Evolutionary conservation across 2,113 vertebrate species (phyloP).

Genomic region (Condylura cristata): DNA sequence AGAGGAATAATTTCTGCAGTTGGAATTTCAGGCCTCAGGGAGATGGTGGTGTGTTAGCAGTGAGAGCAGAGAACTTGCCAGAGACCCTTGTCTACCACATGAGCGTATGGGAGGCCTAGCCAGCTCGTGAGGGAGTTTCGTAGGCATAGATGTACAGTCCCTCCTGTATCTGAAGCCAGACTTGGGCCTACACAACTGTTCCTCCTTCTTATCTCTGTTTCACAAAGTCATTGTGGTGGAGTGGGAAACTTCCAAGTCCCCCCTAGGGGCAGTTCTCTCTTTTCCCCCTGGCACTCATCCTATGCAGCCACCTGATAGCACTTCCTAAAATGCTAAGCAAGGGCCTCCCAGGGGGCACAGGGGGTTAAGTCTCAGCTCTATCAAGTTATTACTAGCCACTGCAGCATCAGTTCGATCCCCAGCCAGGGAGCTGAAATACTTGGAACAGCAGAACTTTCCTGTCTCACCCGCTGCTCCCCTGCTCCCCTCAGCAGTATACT

Average conservation of each 20-base stretch:
- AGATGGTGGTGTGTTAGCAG: neutral
- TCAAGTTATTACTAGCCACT: too few relatives aligned
- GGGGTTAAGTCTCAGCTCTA: too few relatives aligned
- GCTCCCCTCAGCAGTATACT: too few relatives aligned
- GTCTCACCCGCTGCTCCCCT: too few relatives aligned
- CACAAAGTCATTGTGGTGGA: fast-evolving
- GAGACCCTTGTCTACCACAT: neutral
- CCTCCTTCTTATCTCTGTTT: neutral
- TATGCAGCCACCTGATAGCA: neutral
- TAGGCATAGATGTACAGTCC: neutral
- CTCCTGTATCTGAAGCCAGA: neutral
- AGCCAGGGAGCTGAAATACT: too few relatives aligned
- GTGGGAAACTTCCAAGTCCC: too few relatives aligned
- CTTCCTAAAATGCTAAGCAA: neutral
- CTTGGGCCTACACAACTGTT: neutral
- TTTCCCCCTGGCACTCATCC: neutral
- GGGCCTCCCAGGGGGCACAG: too few relatives aligned
- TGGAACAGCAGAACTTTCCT: too few relatives aligned
- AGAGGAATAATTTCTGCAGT: constrained; percentile 12
- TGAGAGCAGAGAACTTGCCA: neutral
- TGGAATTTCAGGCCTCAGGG: neutral
- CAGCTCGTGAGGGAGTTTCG: neutral
- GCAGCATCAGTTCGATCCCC: too few relatives aligned
- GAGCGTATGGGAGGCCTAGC: neutral
- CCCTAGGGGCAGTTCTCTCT: neutral